Conservation (phyloP, 2,113 vertebrate species). For the Equus quagga region DNA sequence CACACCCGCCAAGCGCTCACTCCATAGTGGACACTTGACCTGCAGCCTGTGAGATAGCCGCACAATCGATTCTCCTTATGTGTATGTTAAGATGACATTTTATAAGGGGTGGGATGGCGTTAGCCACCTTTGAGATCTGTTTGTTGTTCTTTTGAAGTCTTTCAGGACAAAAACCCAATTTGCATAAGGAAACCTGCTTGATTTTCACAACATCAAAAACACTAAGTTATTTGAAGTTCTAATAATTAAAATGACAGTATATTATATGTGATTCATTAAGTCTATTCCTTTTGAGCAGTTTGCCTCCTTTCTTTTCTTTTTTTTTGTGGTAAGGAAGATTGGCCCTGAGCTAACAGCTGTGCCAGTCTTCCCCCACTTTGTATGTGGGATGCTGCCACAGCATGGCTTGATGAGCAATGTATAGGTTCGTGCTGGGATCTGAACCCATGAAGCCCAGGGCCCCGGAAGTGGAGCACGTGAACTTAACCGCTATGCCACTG, state of each 20-base stretch:
- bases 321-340: too few relatives aligned
- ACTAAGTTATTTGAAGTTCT: not conserved
- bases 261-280: not conserved
- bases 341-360: too few relatives aligned
- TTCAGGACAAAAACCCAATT: not conserved
- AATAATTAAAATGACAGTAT: not conserved
- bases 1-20: accelerated
- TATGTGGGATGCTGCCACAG: too few relatives aligned
- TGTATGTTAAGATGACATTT: not conserved
- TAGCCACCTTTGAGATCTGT: not conserved
- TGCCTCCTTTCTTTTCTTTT: not conserved
- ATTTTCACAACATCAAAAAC: not conserved
- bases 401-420: too few relatives aligned
- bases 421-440: too few relatives aligned
- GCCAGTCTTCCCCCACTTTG: too few relatives aligned
- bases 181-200: not conserved
- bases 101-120: not conserved
- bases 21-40: not conserved
- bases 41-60: not conserved
- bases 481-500: too few relatives aligned
- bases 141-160: not conserved
- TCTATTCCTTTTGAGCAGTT: not conserved
- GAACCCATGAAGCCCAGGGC: too few relatives aligned
- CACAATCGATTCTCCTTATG: not conserved
- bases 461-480: too few relatives aligned